Conservation (phyloP, 2,113 vertebrate genomes). For the Pteronura brasiliensis region DNA sequence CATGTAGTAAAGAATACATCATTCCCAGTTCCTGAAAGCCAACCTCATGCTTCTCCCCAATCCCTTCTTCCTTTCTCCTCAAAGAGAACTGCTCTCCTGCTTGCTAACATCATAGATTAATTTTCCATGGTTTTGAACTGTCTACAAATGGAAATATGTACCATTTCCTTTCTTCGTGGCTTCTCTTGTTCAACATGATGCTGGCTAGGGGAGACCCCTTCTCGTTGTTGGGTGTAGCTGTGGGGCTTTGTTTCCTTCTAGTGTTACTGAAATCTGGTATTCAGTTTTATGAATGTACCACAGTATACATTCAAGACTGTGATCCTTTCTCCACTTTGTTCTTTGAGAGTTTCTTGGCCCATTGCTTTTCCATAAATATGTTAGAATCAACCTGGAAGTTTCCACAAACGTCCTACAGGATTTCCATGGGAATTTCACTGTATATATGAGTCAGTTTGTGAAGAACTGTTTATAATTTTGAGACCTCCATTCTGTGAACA, state of each 20-base stretch:
- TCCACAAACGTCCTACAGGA: not conserved
- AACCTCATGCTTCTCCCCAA: not conserved
- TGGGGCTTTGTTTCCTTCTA: not conserved
- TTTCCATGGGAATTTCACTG: not conserved
- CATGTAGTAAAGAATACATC: not conserved
- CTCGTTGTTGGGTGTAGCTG: not conserved
- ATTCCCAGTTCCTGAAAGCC: not conserved
- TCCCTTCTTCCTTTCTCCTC: not conserved
- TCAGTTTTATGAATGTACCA: not conserved
- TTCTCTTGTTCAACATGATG: not conserved
- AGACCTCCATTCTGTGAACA: not conserved
- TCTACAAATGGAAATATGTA: not conserved
- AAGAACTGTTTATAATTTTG: not conserved
- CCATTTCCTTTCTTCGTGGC: not conserved
- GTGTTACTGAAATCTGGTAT: not conserved
- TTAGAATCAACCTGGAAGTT: not conserved
- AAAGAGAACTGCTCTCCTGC: not conserved
- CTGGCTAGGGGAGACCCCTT: not conserved
- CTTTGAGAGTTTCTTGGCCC: not conserved
- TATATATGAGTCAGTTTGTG: not conserved
- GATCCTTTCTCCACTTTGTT: not conserved
- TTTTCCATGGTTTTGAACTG: not conserved
- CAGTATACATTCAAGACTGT: not conserved
- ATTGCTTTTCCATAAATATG: not conserved
- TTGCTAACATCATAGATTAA: not conserved